Percentiles rank a stretch among this genome's conserved stretches.
Evolutionary conservation across 1,140 invertebrate genomes (phyloP).

Genomic region (Scaptodrosophila lebanonensis): DNA sequence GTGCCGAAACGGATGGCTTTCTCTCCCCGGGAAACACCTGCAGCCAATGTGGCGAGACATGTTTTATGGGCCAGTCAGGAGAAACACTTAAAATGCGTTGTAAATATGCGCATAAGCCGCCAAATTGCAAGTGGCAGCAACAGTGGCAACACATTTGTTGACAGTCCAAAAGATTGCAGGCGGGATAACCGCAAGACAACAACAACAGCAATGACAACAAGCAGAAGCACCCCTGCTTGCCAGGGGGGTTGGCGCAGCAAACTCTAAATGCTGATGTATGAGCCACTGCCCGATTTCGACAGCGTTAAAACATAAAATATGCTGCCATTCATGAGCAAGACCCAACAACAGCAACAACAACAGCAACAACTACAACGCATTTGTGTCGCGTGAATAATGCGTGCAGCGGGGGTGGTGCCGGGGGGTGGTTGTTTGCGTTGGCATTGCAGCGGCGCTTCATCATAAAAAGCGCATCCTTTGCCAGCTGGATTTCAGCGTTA

Average conservation of each 20-base stretch:
- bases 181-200: slow-evolving; percentile 66
- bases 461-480: slow-evolving; percentile 73
- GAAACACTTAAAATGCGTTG: slow-evolving; percentile 59
- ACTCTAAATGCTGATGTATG: slow-evolving; percentile 74
- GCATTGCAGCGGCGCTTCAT: slow-evolving; percentile 60
- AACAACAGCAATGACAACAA: too few relatives aligned
- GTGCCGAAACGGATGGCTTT: too few relatives aligned
- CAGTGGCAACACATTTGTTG: slow-evolving; percentile 49
- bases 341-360: slow-evolving; percentile 1
- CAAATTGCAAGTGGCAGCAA: slow-evolving; percentile 55
- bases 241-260: slow-evolving; percentile 22
- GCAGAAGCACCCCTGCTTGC: too few relatives aligned
- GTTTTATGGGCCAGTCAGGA: slow-evolving; percentile 48
- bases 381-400: slow-evolving; percentile 62
- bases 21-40: neutral
- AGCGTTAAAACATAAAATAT: slow-evolving; percentile 76
- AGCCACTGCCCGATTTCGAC: slow-evolving; percentile 61
- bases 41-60: neutral
- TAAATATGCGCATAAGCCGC: slow-evolving; percentile 70
- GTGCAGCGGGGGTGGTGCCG: slow-evolving; percentile 35
- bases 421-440: slow-evolving; percentile 56
- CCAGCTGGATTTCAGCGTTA: slow-evolving; percentile 41
- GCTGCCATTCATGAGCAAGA: slow-evolving; percentile 50
- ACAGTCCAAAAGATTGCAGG: slow-evolving; percentile 61
- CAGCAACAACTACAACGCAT: neutral